phyloP scores from a whole-genome alignment of 2,113 vertebrate species.

The Camelus bactrianus region DNA sequence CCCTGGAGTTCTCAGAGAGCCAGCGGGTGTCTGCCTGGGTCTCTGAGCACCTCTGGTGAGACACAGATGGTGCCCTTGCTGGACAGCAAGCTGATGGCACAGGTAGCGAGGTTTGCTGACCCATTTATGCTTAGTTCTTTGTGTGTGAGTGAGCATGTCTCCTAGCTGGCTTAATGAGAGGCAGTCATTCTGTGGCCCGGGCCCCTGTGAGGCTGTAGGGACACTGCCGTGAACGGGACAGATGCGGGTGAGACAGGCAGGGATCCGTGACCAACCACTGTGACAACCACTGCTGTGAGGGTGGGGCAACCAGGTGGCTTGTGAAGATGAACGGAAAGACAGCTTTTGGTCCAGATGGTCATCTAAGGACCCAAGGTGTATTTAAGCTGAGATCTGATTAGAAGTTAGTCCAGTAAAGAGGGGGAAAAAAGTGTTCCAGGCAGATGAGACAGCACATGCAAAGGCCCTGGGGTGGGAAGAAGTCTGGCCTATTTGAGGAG shows the following conservation, averaged over 20 bases:
- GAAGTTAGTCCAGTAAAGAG: background rate
- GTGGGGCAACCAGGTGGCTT: background rate
- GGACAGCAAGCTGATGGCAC: background rate
- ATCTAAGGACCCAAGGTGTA: background rate
- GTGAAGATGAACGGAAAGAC: background rate
- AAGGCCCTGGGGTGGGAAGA: background rate
- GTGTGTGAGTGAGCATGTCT: fast-evolving
- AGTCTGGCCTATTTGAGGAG: background rate
- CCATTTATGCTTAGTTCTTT: background rate
- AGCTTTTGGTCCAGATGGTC: fast-evolving
- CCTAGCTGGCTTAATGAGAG: fast-evolving
- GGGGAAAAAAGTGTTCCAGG: background rate
- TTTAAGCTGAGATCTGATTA: background rate
- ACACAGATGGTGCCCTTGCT: background rate
- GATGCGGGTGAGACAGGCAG: background rate
- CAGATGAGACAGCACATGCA: background rate
- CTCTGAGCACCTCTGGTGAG: background rate
- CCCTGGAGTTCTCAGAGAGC: background rate
- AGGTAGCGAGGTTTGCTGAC: background rate
- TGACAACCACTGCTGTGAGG: fast-evolving
- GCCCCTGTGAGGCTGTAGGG: fast-evolving
- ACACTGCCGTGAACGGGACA: background rate
- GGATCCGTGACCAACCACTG: fast-evolving
- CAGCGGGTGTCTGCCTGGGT: background rate
- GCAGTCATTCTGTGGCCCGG: fast-evolving